Conservation (phyloP, 1,140 invertebrate genomes). For the Drosophila nigrodunni region DNA sequence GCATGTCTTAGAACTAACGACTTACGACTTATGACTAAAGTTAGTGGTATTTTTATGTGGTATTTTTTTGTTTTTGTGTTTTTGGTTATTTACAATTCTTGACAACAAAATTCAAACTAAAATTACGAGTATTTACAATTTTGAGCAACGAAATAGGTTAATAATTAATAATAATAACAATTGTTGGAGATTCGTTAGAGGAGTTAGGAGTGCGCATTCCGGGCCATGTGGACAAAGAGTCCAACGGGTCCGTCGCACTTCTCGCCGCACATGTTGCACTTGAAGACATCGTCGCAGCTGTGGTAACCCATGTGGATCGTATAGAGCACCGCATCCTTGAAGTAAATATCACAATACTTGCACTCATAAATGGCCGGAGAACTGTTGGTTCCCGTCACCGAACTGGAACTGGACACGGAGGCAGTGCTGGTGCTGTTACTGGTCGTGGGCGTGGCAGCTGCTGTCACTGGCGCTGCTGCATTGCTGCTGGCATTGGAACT, state of each 20-base stretch:
- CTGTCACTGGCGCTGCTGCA: slow-evolving; percentile 79
- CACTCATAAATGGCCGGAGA: slow-evolving; percentile 88
- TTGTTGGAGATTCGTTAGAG: slow-evolving; percentile 5
- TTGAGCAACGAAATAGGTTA: slow-evolving; percentile 73
- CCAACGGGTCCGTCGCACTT: slow-evolving; percentile 91
- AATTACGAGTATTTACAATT: slow-evolving; percentile 77
- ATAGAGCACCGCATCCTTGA: slow-evolving; percentile 96
- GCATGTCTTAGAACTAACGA: slow-evolving; percentile 25
- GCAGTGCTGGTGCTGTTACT: slow-evolving; percentile 39
- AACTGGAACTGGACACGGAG: slow-evolving; percentile 38
- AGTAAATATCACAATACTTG: slow-evolving; percentile 94
- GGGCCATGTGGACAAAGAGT: slow-evolving; percentile 96
- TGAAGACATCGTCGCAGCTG: slow-evolving; percentile 94
- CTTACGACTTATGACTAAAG: slow-evolving; percentile 59
- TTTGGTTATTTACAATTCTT: slow-evolving; percentile 74
- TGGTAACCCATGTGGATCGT: slow-evolving; percentile 99
- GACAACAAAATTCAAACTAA: slow-evolving; percentile 75
- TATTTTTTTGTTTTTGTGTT: slow-evolving; percentile 28
- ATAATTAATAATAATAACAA: slow-evolving; percentile 74
- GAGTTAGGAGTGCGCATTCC: slow-evolving; percentile 90
- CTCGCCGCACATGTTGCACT: slow-evolving; percentile 97
- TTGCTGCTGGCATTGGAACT: slow-evolving; percentile 85
- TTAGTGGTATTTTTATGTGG: slow-evolving; percentile 39
- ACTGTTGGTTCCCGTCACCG: slow-evolving; percentile 33
- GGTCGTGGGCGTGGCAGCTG: slow-evolving; percentile 58